These are phyloP conservation scores for Felis catus DNA, from an alignment of 2,113 vertebrate genomes.

Conservation along the genomic window F.catus_Fca126_mat1.0 CM031417.1:101603001-101603500, in stretches of 20 bases:
- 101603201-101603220: slow-evolving; percentile 53
- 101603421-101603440: slow-evolving; percentile 62
- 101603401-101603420: slow-evolving; percentile 79
- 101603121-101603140: not conserved
- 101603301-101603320: slow-evolving; percentile 70
- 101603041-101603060: not conserved
- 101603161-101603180: not conserved
- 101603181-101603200: slow-evolving; percentile 37
- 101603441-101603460: slow-evolving; percentile 66
- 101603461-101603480: slow-evolving; percentile 67
- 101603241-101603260: not conserved
- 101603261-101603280: slow-evolving; percentile 64
- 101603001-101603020: not conserved
- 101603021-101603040: not conserved
- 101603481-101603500: slow-evolving; percentile 68
- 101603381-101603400: slow-evolving; percentile 48
- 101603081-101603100: slow-evolving; percentile 20
- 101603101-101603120: slow-evolving; percentile 24
- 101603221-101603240: not conserved
- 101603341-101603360: slow-evolving; percentile 70
- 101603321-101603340: slow-evolving; percentile 11
- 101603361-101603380: slow-evolving; percentile 79
- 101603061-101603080: not conserved
- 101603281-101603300: slow-evolving; percentile 49
- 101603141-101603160: slow-evolving; percentile 10